Conservation (phyloP, 1,140 invertebrate genomes). For the Trinorchestia longiramus region DNA sequence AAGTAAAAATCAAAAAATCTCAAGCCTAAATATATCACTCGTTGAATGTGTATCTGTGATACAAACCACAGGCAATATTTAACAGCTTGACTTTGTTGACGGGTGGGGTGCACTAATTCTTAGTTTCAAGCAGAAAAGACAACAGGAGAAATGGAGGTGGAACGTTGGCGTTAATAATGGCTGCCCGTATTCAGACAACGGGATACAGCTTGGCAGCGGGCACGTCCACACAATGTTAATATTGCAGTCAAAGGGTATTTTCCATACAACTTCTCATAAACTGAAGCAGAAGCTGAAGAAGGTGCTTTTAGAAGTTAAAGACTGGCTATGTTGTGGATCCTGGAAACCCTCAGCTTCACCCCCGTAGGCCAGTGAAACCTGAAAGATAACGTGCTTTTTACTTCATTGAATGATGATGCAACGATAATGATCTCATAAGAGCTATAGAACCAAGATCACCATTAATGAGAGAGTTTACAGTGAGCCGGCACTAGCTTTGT, state of each 20-base stretch:
- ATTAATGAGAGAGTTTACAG: not conserved
- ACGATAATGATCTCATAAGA: not conserved
- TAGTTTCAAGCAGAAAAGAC: not conserved
- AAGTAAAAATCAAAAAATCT: not conserved
- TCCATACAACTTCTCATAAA: not conserved
- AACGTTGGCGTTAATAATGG: not conserved
- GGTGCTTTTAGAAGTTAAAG: not conserved
- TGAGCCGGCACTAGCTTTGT: not conserved
- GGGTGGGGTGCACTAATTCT: not conserved
- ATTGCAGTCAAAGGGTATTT: not conserved
- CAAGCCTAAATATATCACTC: not conserved
- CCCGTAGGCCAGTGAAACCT: not conserved
- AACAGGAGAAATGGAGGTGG: not conserved
- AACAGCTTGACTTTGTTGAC: not conserved
- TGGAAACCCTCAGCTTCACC: not conserved
- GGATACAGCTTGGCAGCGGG: not conserved
- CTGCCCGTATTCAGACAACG: not conserved
- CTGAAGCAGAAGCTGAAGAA: not conserved
- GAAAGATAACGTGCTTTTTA: constrained; percentile 34
- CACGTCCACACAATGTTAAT: not conserved
- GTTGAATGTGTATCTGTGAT: not conserved
- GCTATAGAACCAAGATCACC: not conserved
- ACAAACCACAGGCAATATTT: not conserved
- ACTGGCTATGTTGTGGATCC: not conserved
- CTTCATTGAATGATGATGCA: not conserved